Evolutionary conservation across 2,888 invertebrate genomes (phyloP).

Genomic region (Anoplius nigerrimus): DNA sequence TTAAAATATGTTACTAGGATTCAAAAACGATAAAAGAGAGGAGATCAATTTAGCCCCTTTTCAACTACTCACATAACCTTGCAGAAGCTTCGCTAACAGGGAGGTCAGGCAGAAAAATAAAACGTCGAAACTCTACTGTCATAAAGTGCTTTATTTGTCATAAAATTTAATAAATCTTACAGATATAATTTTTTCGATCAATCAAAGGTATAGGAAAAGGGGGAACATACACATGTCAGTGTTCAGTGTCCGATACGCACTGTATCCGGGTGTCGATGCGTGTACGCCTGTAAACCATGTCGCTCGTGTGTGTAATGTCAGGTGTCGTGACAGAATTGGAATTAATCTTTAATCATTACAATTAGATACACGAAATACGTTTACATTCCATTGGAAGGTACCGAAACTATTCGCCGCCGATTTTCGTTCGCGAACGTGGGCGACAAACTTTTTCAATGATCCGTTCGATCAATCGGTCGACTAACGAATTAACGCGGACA

Average conservation of each 20-base stretch:
- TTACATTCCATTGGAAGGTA: constrained; percentile 61
- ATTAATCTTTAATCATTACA: constrained; percentile 33
- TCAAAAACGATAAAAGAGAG: no score
- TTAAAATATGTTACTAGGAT: no score
- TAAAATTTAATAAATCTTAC: constrained; percentile 66
- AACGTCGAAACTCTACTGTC: constrained; percentile 34
- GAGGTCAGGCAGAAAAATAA: no score
- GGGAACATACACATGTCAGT: not conserved
- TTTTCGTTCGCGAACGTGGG: constrained; percentile 5
- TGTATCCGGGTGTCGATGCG: no score
- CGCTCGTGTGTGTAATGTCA: not conserved
- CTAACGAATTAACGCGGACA: not conserved
- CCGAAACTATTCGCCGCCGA: constrained; percentile 51
- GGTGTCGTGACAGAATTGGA: not conserved
- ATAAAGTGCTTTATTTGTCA: constrained; percentile 68
- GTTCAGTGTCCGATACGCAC: not conserved
- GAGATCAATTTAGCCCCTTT: no score
- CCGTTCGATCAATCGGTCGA: not conserved
- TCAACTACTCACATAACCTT: no score
- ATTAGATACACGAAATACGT: constrained; percentile 56
- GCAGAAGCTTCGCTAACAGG: no score
- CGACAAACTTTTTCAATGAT: constrained; percentile 2
- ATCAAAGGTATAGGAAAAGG: constrained; percentile 1
- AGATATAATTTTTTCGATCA: constrained; percentile 41
- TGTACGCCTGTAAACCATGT: no score